phyloP scores from a whole-genome alignment of 1,140 invertebrate species.

The Camponotus pennsylvanicus region DNA sequence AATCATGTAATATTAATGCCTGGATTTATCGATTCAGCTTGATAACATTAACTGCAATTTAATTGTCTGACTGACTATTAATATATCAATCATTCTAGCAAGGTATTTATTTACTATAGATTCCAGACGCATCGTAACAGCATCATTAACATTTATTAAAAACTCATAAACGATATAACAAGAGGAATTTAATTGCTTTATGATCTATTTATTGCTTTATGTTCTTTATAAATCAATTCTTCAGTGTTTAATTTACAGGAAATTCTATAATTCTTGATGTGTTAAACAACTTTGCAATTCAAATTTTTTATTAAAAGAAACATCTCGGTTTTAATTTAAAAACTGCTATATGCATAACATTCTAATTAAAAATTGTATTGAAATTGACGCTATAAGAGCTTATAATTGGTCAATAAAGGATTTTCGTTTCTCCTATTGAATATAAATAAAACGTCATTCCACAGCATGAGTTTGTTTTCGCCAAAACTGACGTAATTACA shows the following conservation, averaged over 20 bases:
- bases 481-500: not conserved
- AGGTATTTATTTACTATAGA: not conserved
- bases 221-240: not conserved
- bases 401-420: not conserved
- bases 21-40: not conserved
- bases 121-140: not conserved
- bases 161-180: not conserved
- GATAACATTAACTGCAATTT: not conserved
- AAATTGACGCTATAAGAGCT: conserved; percentile 1
- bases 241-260: not conserved
- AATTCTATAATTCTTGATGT: not conserved
- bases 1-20: not conserved
- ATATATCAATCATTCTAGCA: not conserved
- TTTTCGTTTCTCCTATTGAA: not conserved
- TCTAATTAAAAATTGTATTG: conserved; percentile 18
- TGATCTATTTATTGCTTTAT: not conserved
- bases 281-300: not conserved
- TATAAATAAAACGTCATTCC: not conserved
- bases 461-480: not conserved
- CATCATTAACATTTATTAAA: conserved; percentile 9
- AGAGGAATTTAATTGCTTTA: not conserved
- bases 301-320: not conserved
- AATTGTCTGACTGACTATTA: not conserved
- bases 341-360: not conserved
- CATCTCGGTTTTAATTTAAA: not conserved